Evolutionary conservation across 2,888 invertebrate genomes (phyloP).

Genomic region (Saturnia pavonia): DNA sequence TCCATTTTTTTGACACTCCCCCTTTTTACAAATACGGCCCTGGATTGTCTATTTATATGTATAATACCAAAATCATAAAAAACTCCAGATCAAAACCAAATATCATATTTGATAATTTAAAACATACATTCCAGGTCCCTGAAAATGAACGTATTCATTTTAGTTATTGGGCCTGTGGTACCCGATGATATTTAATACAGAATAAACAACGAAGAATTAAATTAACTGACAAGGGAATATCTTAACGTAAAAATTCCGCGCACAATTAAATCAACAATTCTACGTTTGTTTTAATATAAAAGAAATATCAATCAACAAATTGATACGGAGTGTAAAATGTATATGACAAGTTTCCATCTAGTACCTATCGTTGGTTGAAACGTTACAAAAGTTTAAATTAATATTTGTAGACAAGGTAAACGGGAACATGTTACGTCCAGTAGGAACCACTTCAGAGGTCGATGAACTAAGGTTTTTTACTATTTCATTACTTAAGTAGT

Average conservation of each 20-base stretch:
- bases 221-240: not conserved
- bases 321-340: not conserved
- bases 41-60: too few relatives aligned
- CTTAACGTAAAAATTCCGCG: not conserved
- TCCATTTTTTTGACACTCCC: too few relatives aligned
- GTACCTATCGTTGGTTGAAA: not conserved
- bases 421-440: constrained; percentile 43
- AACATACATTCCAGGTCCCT: too few relatives aligned
- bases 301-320: not conserved
- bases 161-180: too few relatives aligned
- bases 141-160: too few relatives aligned
- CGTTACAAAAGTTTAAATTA: constrained; percentile 34
- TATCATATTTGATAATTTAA: too few relatives aligned
- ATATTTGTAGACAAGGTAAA: constrained; percentile 48
- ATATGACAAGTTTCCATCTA: not conserved
- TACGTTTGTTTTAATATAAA: not conserved
- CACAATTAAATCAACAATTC: not conserved
- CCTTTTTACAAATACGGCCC: too few relatives aligned
- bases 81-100: too few relatives aligned
- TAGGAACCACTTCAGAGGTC: constrained; percentile 36
- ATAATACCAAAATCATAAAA: too few relatives aligned
- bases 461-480: constrained; percentile 8
- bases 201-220: too few relatives aligned
- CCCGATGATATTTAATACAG: too few relatives aligned
- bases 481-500: not conserved